Evolutionary conservation across 2,113 vertebrate genomes (phyloP).

Genomic region (Etheostoma spectabile): DNA sequence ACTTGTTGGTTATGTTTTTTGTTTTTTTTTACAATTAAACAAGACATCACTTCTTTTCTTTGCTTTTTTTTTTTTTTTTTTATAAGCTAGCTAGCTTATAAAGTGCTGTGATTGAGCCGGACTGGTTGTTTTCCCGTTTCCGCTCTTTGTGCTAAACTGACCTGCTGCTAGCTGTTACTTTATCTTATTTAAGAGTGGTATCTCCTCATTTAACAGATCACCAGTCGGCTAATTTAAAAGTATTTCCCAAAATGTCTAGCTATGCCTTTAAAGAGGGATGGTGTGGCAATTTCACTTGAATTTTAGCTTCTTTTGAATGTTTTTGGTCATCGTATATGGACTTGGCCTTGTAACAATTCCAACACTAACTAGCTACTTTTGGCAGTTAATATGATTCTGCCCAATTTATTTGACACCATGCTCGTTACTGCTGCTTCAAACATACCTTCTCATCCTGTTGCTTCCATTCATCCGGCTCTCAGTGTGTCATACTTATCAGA

Average conservation of each 20-base stretch:
- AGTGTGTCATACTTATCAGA: background rate
- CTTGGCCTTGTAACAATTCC: conserved; percentile 5
- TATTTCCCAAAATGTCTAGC: background rate
- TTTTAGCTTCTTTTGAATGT: conserved; percentile 39
- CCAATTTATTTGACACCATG: background rate
- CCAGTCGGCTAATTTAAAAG: background rate
- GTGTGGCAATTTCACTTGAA: background rate
- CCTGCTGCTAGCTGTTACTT: background rate
- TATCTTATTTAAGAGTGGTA: background rate
- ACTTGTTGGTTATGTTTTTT: too few species aligned
- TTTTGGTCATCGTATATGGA: conserved; percentile 5
- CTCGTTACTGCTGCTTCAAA: background rate
- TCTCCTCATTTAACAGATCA: background rate
- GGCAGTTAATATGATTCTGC: background rate
- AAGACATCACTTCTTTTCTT: too few species aligned
- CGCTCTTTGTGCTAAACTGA: background rate
- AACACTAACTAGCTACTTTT: background rate
- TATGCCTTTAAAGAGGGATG: conserved; percentile 1
- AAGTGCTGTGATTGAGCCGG: too few species aligned
- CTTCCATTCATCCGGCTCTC: conserved; percentile 1
- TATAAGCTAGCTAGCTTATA: too few species aligned
- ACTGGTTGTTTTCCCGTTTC: too few species aligned
- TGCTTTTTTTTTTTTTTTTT: too few species aligned
- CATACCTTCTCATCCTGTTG: background rate
- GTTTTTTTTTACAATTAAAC: too few species aligned